These are phyloP conservation scores for Drosophila conformis DNA, from an alignment of 2,888 invertebrate genomes.

Conservation along the genomic window DNA sequence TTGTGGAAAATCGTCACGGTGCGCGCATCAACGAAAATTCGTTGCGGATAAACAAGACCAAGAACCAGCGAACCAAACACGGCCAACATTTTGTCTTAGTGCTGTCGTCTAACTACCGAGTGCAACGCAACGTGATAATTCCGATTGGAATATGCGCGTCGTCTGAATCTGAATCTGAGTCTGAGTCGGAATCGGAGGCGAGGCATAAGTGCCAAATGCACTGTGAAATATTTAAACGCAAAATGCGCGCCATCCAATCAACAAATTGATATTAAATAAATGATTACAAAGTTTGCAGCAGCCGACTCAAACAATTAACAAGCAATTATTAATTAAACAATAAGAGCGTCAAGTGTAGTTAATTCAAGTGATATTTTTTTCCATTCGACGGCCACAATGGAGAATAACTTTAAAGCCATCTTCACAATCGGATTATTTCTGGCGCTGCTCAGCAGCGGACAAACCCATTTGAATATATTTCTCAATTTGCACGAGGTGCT, in stretches of 20 bases:
- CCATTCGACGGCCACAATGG: conserved; percentile 49
- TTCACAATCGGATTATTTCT: conserved; percentile 82
- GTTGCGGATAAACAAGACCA: conserved; percentile 62
- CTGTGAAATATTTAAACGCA: conserved; percentile 33
- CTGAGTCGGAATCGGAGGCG: conserved; percentile 40
- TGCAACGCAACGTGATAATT: conserved; percentile 38
- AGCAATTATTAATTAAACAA: conserved; percentile 34
- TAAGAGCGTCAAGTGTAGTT: conserved; percentile 8
- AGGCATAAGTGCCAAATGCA: conserved; percentile 45
- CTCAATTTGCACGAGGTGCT: conserved; percentile 83
- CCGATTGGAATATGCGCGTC: conserved; percentile 62
- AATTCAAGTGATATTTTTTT: conserved; percentile 18
- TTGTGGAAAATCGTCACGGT: conserved; percentile 84
- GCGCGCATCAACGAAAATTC: conserved; percentile 74
- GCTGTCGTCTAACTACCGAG: conserved; percentile 26
- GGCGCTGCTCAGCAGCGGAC: conserved; percentile 73
- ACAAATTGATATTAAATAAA: conserved; percentile 22
- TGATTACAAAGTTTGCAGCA: conserved; percentile 7
- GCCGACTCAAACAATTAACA: conserved; percentile 32
- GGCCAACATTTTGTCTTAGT: conserved; percentile 33
- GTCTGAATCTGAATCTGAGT: conserved; percentile 36
- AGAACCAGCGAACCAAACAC: conserved; percentile 1
- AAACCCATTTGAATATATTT: conserved; percentile 82
- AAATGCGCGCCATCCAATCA: conserved; percentile 54
- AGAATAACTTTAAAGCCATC: conserved; percentile 62